Evolutionary conservation across 2,888 invertebrate species (phyloP).

Genomic region (Oeneis ivallda): DNA sequence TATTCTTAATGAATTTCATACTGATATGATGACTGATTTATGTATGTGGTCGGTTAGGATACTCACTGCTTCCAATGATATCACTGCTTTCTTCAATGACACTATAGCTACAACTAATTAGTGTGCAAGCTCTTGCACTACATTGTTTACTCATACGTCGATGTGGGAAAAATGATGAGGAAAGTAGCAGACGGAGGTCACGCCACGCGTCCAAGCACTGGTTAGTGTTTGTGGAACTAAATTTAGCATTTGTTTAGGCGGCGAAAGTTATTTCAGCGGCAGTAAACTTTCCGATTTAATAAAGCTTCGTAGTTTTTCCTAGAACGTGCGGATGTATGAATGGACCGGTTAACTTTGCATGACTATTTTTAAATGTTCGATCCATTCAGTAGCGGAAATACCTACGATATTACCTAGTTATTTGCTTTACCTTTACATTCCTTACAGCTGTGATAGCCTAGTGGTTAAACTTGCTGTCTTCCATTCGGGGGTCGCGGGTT

Average conservation of each 20-base stretch:
- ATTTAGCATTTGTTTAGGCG: slow-evolving; percentile 55
- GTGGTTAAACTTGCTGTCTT: too few species aligned
- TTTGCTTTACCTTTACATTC: not conserved
- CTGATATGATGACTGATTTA: too few species aligned
- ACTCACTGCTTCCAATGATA: too few species aligned
- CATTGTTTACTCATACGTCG: slow-evolving; percentile 50
- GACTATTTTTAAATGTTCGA: slow-evolving; percentile 19
- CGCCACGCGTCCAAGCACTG: slow-evolving; percentile 43
- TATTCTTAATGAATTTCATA: too few species aligned
- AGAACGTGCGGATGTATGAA: slow-evolving; percentile 40
- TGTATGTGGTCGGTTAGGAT: too few species aligned
- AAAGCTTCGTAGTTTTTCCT: slow-evolving; percentile 35
- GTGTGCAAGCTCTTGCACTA: slow-evolving; percentile 12
- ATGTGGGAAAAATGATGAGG: slow-evolving; percentile 43
- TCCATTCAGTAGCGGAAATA: slow-evolving; percentile 4
- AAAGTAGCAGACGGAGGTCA: slow-evolving; percentile 49
- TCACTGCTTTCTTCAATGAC: not conserved
- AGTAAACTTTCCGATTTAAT: slow-evolving; percentile 42
- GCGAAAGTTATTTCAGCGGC: slow-evolving; percentile 50
- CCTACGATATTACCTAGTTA: not conserved
- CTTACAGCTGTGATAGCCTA: not conserved
- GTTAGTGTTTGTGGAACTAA: slow-evolving; percentile 52
- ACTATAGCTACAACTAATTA: too few species aligned
- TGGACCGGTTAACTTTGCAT: not conserved
- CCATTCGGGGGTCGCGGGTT: too few species aligned